Evolutionary conservation across 2,888 invertebrate genomes (phyloP).

Genomic region (Heteropelma amictum): DNA sequence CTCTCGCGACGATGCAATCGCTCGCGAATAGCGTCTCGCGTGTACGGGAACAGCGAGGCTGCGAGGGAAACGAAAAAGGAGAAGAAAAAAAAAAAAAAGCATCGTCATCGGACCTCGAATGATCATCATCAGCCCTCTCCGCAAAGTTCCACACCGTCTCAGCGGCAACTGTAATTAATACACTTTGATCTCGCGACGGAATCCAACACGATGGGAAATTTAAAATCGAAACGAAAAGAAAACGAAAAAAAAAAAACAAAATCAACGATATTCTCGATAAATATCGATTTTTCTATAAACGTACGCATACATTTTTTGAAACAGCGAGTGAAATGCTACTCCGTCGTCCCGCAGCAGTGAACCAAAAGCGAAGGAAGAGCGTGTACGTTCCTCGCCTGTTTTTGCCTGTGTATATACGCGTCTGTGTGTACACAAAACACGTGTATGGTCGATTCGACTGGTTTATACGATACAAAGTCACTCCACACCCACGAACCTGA

Average conservation of each 20-base stretch:
- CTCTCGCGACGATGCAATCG: constrained; percentile 72
- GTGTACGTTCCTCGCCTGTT: background rate
- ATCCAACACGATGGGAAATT: background rate
- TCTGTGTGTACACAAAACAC: background rate
- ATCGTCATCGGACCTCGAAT: no score
- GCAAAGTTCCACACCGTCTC: no score
- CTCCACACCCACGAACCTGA: constrained; percentile 50
- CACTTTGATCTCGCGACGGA: no score
- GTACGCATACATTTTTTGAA: no score
- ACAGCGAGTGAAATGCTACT: no score
- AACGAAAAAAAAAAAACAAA: background rate
- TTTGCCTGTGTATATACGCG: no score
- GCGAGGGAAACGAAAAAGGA: no score
- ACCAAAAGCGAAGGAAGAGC: constrained; percentile 4
- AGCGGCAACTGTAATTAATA: no score
- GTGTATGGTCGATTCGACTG: constrained; percentile 18
- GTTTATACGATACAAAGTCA: constrained; percentile 15
- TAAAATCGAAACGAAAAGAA: background rate
- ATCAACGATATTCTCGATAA: no score
- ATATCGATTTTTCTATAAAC: no score
- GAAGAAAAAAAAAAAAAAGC: no score
- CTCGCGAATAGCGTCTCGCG: constrained; percentile 65
- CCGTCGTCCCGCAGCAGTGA: background rate
- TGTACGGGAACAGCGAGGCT: constrained; percentile 29
- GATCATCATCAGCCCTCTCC: no score